Evolutionary conservation across 2,797 vertebrate genomes (phyloP).

Genomic region (Silurus aristotelis): DNA sequence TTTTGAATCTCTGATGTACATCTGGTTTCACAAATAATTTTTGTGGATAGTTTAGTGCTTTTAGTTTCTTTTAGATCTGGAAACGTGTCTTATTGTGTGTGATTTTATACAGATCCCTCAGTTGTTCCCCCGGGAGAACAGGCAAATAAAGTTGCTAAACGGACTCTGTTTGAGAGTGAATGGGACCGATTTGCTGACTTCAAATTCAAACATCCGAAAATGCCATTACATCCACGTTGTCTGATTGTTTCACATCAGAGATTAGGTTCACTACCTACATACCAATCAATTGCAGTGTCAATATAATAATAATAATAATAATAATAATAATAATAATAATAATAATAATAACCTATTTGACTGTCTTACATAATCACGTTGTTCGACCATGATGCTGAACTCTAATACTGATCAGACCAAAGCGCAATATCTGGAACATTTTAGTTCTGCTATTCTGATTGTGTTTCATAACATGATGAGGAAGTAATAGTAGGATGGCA

Average conservation of each 20-base stretch:
- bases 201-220: background rate
- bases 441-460: conserved; percentile 14
- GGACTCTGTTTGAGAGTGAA: background rate
- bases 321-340: no score
- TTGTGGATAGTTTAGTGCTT: background rate
- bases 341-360: background rate
- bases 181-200: background rate
- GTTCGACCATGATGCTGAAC: conserved; percentile 1
- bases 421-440: conserved; percentile 23
- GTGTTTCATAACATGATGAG: conserved; percentile 41
- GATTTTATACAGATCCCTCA: background rate
- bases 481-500: conserved; percentile 41
- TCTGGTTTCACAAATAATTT: background rate
- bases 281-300: background rate
- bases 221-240: background rate
- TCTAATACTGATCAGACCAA: background rate
- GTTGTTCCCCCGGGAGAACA: background rate
- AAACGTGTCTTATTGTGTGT: background rate
- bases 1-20: background rate
- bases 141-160: background rate
- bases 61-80: background rate
- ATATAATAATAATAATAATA: background rate
- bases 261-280: background rate
- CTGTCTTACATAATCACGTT: background rate
- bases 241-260: background rate